Evolutionary conservation across 92 coral and sea anemone genomes (phyloP), one percentile per base, ranked within the genome.

Genomic region (Phenganax stokvisi): DNA sequence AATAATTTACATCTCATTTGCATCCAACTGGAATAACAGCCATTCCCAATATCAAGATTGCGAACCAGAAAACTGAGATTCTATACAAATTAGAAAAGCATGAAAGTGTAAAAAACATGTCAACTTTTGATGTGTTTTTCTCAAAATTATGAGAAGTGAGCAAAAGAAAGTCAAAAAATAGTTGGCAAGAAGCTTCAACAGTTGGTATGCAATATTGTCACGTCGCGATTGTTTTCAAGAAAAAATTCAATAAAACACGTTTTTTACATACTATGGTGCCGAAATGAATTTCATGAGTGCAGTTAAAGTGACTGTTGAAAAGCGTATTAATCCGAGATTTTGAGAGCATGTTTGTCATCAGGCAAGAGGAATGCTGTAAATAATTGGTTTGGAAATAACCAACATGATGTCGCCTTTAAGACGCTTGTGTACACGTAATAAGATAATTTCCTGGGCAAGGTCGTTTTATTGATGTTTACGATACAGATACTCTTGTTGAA

Each of bases 311-410:
- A 53, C 7, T 68, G 73, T 68, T 64, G 70, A 64, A 64, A 28
- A 20, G 31, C 9, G 12, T 28, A 64, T 64, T 64, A 9, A 30
- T 68, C 54, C 6, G 16, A 28, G 54, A 51, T 7, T 68, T 68
- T 68, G 73, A 68, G 47, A 17, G 29, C 54, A 20, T 37, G 73
- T 68, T 10, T 68, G 73, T 68, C 73, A 68, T 10, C 73, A 37
- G 7, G 7, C 0, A 11, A 64, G 30, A 16, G 54, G 16, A 16
- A 37, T 68, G 29, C 13, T 29, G 13, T 10, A 52, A 30, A 15
- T 20, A 64, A 20, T 20, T 20, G 37, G 17, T 29, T 68, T 68
- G 73, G 54, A 68, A 2, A 25, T 53, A 68, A 68, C 54, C 73
- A 37, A 68, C 53, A 68, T 67, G 29, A 8, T 28, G 73, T 68